Evolutionary conservation across 2,113 vertebrate species (phyloP).

Genomic region (Cyanoramphus novaezelandiae): DNA sequence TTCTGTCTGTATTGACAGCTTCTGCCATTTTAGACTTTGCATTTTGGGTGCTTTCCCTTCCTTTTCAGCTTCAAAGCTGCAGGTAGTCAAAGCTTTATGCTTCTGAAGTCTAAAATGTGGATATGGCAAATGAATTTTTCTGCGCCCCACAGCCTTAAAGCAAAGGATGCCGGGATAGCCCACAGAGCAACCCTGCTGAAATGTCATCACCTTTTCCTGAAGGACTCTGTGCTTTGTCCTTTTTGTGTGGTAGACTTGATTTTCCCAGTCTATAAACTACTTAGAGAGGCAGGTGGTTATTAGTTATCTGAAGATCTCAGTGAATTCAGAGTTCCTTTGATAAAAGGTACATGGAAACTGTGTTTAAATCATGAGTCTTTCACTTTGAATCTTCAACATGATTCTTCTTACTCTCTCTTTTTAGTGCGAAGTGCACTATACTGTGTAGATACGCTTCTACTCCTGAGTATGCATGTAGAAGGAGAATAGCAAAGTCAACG

Average conservation of each 20-base stretch:
- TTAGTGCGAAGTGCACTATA: background rate
- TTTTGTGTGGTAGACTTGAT: background rate
- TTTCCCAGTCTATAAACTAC: background rate
- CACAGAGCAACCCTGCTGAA: background rate
- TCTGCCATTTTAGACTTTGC: background rate
- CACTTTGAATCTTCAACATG: background rate
- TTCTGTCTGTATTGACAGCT: background rate
- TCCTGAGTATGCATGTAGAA: background rate
- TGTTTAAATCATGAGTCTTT: background rate
- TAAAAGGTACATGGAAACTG: background rate
- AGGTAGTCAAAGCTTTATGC: background rate
- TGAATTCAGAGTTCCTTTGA: background rate
- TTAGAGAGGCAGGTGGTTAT: background rate
- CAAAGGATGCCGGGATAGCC: background rate
- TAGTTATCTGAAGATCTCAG: background rate
- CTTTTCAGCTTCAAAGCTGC: background rate
- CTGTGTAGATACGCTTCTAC: accelerated
- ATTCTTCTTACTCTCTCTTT: background rate
- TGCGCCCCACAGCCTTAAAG: background rate
- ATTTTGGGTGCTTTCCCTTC: background rate
- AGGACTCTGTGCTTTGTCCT: background rate
- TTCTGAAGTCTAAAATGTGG: background rate
- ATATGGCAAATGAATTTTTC: background rate
- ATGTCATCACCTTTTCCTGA: background rate
- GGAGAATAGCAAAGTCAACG: background rate